A percentile compares a stretch with the other conserved stretches of the same genome.
Evolutionary conservation across 2,113 vertebrate species (phyloP).

Genomic region (Crypturellus undulatus): DNA sequence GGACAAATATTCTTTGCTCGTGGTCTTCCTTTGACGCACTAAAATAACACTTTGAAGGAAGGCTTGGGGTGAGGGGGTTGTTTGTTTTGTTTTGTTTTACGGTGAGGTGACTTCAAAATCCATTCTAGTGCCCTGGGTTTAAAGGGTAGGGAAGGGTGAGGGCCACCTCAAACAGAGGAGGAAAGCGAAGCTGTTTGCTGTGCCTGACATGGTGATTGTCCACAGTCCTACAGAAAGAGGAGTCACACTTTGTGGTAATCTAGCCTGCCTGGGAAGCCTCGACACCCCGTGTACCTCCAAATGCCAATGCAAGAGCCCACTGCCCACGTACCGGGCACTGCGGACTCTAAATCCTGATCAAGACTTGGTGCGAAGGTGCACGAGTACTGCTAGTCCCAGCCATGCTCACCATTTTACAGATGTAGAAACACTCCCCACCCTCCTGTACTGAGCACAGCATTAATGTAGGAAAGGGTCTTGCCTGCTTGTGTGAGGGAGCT

Average conservation of each 20-base stretch:
- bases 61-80: accelerated
- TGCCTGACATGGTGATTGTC: not conserved
- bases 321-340: not conserved
- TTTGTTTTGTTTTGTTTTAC: not conserved
- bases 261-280: conserved; percentile 1
- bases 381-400: not conserved
- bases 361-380: not conserved
- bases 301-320: not conserved
- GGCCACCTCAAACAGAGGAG: not conserved
- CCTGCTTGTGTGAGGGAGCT: not conserved
- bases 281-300: not conserved
- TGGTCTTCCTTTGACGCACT: not conserved
- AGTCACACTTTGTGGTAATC: not conserved
- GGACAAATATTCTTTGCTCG: not conserved
- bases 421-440: accelerated
- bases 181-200: not conserved
- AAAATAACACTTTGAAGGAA: not conserved
- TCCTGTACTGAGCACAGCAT: not conserved
- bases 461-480: not conserved
- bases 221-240: not conserved
- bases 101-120: not conserved
- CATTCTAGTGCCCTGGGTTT: not conserved
- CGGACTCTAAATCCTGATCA: not conserved
- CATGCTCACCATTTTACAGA: not conserved
- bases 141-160: not conserved